Evolutionary conservation across 2,797 vertebrate species (phyloP).

Genomic region (Fringilla coelebs): DNA sequence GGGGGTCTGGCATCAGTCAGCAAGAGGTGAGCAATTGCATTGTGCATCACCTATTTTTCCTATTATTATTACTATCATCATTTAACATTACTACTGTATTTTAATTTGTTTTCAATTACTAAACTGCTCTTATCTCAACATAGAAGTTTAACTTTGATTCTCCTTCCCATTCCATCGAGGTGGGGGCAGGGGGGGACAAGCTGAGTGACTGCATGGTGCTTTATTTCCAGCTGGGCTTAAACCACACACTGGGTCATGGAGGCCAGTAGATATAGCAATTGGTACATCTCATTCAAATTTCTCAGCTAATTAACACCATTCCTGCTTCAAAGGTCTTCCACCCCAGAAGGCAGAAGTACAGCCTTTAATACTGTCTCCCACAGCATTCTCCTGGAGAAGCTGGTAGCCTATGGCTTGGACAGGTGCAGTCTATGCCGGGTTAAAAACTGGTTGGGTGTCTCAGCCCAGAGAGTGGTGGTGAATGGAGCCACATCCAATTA

Average conservation of each 20-base stretch:
- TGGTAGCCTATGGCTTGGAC: neutral
- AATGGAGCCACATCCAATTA: neutral
- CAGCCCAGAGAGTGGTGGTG: neutral
- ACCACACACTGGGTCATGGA: neutral
- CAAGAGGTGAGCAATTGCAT: neutral
- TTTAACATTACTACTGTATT: neutral
- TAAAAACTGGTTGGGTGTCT: neutral
- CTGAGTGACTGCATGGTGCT: neutral
- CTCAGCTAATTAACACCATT: neutral
- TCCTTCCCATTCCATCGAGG: accelerated
- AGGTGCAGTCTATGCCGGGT: neutral
- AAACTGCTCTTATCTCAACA: neutral
- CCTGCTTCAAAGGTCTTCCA: neutral
- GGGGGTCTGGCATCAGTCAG: neutral
- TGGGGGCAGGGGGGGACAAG: accelerated
- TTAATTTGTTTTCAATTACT: neutral
- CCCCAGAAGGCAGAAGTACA: neutral
- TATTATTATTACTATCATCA: neutral
- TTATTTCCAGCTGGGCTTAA: neutral
- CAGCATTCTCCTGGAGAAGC: neutral
- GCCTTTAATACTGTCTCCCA: no score
- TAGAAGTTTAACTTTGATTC: neutral
- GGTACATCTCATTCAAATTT: neutral
- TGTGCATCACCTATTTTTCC: neutral
- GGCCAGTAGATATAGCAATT: neutral